Evolutionary conservation across 2,888 invertebrate genomes (phyloP).

Genomic region (Diadegma fenestrale): DNA sequence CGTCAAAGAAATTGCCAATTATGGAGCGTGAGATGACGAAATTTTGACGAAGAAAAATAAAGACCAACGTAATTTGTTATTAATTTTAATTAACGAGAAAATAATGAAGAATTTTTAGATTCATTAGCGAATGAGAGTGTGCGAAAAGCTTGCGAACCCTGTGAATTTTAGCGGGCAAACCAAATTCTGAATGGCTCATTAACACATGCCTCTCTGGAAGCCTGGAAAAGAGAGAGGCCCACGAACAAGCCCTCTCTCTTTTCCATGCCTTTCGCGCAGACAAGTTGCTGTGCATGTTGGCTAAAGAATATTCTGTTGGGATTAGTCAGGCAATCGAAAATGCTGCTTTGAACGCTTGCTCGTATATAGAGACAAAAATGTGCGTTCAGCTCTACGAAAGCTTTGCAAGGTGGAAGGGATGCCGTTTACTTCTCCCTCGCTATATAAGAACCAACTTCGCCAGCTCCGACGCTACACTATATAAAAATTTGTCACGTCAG

Average conservation of each 20-base stretch:
- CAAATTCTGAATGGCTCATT: constrained; percentile 5
- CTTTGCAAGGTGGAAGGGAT: constrained; percentile 62
- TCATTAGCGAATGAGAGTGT: constrained; percentile 5
- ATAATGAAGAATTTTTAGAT: neutral
- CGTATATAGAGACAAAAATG: neutral
- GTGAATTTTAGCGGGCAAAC: constrained; percentile 1
- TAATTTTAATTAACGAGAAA: neutral
- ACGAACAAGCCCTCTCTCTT: constrained; percentile 15
- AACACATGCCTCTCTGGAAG: constrained; percentile 2
- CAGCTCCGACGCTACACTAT: constrained; percentile 73
- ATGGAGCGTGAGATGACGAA: neutral
- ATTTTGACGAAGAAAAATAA: neutral
- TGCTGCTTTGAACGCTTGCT: neutral
- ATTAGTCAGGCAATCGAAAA: constrained; percentile 6
- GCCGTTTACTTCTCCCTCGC: constrained; percentile 42
- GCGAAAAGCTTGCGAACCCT: neutral
- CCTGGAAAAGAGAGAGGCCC: no score
- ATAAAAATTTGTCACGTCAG: constrained; percentile 57
- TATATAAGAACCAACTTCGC: constrained; percentile 74
- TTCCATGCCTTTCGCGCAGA: neutral
- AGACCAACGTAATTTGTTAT: neutral
- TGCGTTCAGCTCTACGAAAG: neutral
- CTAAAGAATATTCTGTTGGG: neutral
- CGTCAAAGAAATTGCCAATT: neutral
- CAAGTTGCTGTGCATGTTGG: neutral